These are phyloP conservation scores for Sebastes trivittatus DNA, from an alignment of 2,797 vertebrate genomes.

Conservation along the genomic window DNA sequence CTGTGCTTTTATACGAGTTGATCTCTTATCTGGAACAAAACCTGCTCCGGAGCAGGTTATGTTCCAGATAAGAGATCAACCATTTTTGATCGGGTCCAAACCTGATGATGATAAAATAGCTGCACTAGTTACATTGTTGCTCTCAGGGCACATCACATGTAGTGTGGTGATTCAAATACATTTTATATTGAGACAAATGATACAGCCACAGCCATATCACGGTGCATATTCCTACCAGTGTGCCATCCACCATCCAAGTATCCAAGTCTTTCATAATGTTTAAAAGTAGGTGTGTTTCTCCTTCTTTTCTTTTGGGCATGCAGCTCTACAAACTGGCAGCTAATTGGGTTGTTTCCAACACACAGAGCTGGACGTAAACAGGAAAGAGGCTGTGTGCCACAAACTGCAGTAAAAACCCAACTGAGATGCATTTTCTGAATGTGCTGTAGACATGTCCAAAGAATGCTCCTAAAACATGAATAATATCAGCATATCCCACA, in stretches of 20 bases:
- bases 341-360: no score
- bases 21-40: no score
- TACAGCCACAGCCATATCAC: background rate
- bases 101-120: no score
- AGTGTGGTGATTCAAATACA: background rate
- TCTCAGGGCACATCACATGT: no score
- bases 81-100: background rate
- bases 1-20: no score
- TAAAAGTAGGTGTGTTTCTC: background rate
- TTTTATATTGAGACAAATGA: background rate
- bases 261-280: background rate
- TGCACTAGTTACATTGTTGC: no score
- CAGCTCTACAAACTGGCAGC: background rate
- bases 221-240: background rate
- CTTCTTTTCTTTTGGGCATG: background rate
- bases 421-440: no score
- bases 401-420: background rate
- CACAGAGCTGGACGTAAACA: no score
- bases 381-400: background rate
- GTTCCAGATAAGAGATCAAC: no score
- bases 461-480: background rate
- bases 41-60: no score
- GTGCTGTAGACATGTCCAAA: background rate
- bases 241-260: background rate
- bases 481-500: background rate